phyloP scores from a whole-genome alignment of 2,888 invertebrate genomes.

The Patella depressa region DNA sequence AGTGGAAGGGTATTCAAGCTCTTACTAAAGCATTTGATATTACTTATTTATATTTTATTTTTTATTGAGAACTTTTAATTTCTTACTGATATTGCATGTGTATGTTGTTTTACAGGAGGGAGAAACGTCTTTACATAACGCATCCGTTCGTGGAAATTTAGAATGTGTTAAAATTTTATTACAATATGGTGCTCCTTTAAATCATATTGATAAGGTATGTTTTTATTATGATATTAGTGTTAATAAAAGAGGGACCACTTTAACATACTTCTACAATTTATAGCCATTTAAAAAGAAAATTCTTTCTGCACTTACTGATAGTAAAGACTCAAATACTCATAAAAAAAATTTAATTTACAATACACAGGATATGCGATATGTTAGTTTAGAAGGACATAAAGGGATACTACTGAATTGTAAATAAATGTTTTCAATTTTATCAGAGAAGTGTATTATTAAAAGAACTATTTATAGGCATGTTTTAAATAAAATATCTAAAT shows the following conservation, averaged over 20 bases:
- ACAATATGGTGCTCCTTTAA: slow-evolving; percentile 73
- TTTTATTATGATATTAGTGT: too few relatives aligned
- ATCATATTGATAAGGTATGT: slow-evolving; percentile 73
- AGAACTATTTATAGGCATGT: too few relatives aligned
- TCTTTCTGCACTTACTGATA: background rate
- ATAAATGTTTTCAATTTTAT: too few relatives aligned
- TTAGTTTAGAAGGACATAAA: background rate
- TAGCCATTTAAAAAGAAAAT: background rate
- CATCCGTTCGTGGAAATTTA: slow-evolving; percentile 74
- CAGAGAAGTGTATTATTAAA: too few relatives aligned
- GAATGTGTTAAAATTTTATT: slow-evolving; percentile 74
- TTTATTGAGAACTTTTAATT: too few relatives aligned
- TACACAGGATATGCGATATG: background rate
- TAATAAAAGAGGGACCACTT: too few relatives aligned
- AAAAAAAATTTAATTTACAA: background rate
- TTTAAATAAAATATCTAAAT: too few relatives aligned
- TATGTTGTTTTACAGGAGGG: slow-evolving; percentile 70
- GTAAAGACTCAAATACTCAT: background rate
- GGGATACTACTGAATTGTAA: background rate
- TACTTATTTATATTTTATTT: too few relatives aligned
- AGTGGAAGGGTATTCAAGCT: too few relatives aligned
- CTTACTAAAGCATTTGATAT: too few relatives aligned
- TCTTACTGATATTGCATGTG: too few relatives aligned
- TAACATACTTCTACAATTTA: too few relatives aligned
- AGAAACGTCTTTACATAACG: slow-evolving; percentile 75